These are phyloP conservation scores for Andrena bicolor DNA, from an alignment of 2,888 invertebrate genomes.

Conservation along the genomic window DNA sequence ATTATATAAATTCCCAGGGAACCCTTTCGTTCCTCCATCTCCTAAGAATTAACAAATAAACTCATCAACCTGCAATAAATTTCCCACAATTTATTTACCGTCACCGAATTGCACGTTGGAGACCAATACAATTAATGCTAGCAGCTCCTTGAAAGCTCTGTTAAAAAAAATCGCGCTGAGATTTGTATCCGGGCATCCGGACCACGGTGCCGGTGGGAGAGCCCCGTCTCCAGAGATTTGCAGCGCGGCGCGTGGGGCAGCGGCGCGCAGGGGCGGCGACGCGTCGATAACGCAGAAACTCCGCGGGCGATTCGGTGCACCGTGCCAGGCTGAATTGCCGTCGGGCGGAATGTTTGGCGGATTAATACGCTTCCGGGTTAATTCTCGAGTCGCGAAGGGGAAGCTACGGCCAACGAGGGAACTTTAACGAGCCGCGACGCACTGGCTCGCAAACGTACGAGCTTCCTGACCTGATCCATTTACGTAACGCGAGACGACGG, in stretches of 20 bases:
- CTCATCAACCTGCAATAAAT: too few relatives aligned
- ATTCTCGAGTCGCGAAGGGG: slow-evolving; percentile 21
- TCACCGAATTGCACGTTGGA: too few relatives aligned
- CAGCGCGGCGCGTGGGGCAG: background rate
- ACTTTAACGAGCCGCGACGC: slow-evolving; percentile 42
- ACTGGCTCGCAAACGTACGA: slow-evolving; percentile 33
- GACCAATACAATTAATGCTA: too few relatives aligned
- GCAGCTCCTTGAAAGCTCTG: too few relatives aligned
- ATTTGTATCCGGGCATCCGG: too few relatives aligned
- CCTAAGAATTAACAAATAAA: too few relatives aligned
- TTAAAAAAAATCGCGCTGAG: too few relatives aligned
- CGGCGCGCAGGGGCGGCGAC: background rate
- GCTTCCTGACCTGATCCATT: slow-evolving; percentile 37
- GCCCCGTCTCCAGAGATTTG: too few relatives aligned
- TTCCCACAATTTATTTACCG: too few relatives aligned
- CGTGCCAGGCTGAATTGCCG: background rate
- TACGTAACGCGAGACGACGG: slow-evolving; percentile 24
- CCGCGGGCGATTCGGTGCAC: background rate
- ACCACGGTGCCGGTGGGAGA: background rate
- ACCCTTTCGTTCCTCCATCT: too few relatives aligned
- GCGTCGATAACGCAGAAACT: slow-evolving; percentile 22
- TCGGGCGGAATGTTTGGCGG: background rate
- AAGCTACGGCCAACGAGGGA: slow-evolving; percentile 13
- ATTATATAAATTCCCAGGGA: too few relatives aligned
- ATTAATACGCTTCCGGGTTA: slow-evolving; percentile 25